Evolutionary conservation across 2,888 invertebrate species (phyloP).

Genomic region (Troides helena): DNA sequence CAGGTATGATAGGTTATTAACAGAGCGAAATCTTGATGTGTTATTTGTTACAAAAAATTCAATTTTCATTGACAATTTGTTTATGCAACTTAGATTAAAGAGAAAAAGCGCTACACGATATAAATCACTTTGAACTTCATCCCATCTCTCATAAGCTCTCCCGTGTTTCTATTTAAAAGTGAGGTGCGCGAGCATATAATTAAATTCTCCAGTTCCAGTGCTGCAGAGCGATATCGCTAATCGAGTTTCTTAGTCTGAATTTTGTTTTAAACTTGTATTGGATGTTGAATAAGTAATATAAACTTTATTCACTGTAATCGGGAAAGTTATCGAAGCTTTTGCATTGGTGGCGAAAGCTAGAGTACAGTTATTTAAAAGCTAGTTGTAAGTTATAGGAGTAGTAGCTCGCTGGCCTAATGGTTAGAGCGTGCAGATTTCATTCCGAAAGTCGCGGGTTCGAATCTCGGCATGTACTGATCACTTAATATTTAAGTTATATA

Average conservation of each 20-base stretch:
- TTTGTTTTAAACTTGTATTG: slow-evolving; percentile 31
- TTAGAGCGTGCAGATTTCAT: no score
- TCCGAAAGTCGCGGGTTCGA: no score
- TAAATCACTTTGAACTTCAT: slow-evolving; percentile 11
- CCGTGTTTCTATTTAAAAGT: slow-evolving; percentile 29
- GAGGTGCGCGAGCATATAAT: slow-evolving; percentile 50
- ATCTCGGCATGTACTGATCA: no score
- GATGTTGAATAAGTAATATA: slow-evolving; percentile 27
- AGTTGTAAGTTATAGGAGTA: no score
- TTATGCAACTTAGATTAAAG: no score
- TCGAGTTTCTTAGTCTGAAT: slow-evolving; percentile 45
- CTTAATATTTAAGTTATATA: no score
- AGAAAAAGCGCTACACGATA: background rate
- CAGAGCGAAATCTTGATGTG: no score
- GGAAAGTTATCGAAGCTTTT: slow-evolving; percentile 24
- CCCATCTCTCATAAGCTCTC: background rate
- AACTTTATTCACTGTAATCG: slow-evolving; percentile 25
- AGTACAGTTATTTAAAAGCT: no score
- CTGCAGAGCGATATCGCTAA: slow-evolving; percentile 48
- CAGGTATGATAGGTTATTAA: no score
- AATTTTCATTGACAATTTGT: no score
- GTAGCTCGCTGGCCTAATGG: no score
- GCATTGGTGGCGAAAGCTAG: background rate
- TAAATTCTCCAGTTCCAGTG: slow-evolving; percentile 46
- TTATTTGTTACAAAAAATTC: no score